Conservation (phyloP, 2,888 invertebrate genomes). For the Rotaria macrura region DNA sequence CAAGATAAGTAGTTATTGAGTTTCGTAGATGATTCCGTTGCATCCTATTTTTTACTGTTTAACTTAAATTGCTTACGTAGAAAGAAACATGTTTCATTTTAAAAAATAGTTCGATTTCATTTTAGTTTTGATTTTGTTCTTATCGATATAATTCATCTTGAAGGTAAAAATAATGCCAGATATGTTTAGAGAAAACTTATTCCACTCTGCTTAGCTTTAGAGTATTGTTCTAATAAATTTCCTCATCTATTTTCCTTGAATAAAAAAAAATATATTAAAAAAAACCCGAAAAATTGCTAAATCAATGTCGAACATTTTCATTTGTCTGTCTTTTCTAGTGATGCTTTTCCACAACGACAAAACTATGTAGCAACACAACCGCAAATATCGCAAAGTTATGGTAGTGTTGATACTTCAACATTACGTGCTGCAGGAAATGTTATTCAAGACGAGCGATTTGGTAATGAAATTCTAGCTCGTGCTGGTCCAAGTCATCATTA, state of each 20-base stretch:
- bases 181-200: not conserved
- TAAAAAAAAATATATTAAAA: not conserved
- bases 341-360: not conserved
- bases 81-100: not conserved
- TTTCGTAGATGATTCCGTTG: not conserved
- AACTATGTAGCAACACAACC: not conserved
- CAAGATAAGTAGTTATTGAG: not conserved
- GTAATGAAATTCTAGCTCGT: constrained; percentile 6
- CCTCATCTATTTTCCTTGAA: not conserved
- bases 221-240: not conserved
- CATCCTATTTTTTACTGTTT: not conserved
- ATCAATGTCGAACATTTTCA: too few relatives aligned
- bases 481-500: not conserved
- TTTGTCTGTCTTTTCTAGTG: not conserved
- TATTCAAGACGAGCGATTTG: not conserved
- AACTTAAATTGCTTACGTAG: not conserved
- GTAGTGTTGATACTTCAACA: not conserved
- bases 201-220: not conserved
- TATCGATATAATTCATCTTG: not conserved
- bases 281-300: not conserved
- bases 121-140: not conserved
- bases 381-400: not conserved
- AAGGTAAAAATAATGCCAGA: not conserved
- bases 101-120: not conserved
- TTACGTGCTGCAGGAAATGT: not conserved